phyloP scores from a whole-genome alignment of 1,140 invertebrate species.

The Drosophila pallidifrons region DNA sequence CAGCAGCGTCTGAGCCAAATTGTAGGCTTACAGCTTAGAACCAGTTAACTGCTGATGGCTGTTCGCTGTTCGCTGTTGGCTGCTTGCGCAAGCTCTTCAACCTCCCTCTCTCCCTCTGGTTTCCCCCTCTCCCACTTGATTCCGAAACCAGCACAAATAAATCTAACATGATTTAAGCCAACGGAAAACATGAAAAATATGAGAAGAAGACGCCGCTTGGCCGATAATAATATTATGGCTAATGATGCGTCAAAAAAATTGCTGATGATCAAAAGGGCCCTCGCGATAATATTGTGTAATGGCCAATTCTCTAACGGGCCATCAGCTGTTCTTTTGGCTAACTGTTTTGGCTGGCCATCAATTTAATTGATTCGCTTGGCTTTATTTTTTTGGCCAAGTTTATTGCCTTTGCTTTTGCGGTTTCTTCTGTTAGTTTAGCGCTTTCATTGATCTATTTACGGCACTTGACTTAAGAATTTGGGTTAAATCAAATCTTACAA shows the following conservation, averaged over 20 bases:
- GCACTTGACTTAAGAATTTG: neutral
- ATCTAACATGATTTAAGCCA: conserved; percentile 81
- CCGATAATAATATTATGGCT: conserved; percentile 42
- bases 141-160: conserved; percentile 65
- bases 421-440: conserved; percentile 2
- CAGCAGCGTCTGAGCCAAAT: conserved; percentile 61
- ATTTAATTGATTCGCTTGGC: conserved; percentile 17
- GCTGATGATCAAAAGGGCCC: conserved; percentile 28
- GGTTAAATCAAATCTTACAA: neutral
- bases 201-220: conserved; percentile 29
- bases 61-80: conserved; percentile 7
- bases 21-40: conserved; percentile 70
- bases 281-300: conserved; percentile 31
- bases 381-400: neutral
- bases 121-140: no score
- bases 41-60: conserved; percentile 59
- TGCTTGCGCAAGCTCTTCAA: conserved; percentile 62
- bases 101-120: neutral
- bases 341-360: conserved; percentile 12
- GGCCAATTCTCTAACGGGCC: conserved; percentile 32
- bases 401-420: neutral
- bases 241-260: conserved; percentile 41
- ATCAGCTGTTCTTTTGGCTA: conserved; percentile 30
- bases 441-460: conserved; percentile 13
- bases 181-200: conserved; percentile 81